phyloP scores from a whole-genome alignment of 1,140 invertebrate genomes.

The Hyles euphorbiae region DNA sequence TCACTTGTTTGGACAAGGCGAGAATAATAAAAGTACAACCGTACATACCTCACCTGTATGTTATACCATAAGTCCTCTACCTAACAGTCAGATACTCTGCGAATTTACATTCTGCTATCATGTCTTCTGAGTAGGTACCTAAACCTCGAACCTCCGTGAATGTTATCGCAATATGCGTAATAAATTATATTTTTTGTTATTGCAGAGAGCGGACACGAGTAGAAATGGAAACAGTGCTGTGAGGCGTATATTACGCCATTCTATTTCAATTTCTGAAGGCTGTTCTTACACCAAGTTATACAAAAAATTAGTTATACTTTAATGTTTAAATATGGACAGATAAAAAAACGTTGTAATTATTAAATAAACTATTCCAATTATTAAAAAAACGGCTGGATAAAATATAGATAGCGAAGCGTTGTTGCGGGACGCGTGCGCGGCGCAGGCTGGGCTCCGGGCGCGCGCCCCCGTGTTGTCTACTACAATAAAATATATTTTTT shows the following conservation, averaged over 20 bases:
- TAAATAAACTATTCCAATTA: constrained; percentile 78
- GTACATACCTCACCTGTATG: too few relatives aligned
- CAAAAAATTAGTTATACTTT: constrained; percentile 73
- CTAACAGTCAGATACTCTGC: too few relatives aligned
- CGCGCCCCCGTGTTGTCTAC: constrained; percentile 71
- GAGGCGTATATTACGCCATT: constrained; percentile 77
- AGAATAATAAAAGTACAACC: too few relatives aligned
- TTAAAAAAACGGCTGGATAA: constrained; percentile 68
- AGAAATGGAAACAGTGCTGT: constrained; percentile 93
- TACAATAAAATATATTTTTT: constrained; percentile 76
- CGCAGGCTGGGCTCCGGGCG: constrained; percentile 67
- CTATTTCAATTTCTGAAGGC: constrained; percentile 73
- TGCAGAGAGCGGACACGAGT: constrained; percentile 75
- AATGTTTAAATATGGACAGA: constrained; percentile 72
- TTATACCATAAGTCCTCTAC: too few relatives aligned
- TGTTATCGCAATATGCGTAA: too few relatives aligned
- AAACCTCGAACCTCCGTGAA: too few relatives aligned
- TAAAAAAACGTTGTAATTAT: constrained; percentile 76
- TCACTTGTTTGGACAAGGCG: too few relatives aligned
- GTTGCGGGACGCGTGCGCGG: constrained; percentile 70
- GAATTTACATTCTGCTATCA: too few relatives aligned
- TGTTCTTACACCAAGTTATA: constrained; percentile 75
- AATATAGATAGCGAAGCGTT: constrained; percentile 70
- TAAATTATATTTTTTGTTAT: constrained; percentile 15
- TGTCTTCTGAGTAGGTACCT: too few relatives aligned